A percentile compares a stretch with the other conserved stretches of the same genome.
These are phyloP conservation scores for Perca flavescens DNA, from an alignment of 2,113 vertebrate genomes.

Conservation along the genomic window DNA sequence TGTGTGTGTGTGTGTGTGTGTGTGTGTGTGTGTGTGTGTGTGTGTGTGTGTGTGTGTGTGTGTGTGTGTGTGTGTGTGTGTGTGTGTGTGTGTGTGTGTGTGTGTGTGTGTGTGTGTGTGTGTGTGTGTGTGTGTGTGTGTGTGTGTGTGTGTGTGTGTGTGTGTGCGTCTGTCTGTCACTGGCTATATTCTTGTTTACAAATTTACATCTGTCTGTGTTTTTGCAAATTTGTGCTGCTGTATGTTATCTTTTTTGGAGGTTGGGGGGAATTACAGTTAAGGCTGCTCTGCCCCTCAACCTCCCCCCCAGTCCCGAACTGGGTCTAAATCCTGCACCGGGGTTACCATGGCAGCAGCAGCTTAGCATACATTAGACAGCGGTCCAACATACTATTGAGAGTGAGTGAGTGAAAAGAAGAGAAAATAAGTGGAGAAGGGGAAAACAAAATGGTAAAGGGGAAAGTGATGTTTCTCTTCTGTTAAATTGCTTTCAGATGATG, in stretches of 20 bases:
- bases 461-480: background rate
- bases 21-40: background rate
- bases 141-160: background rate
- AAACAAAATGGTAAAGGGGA: background rate
- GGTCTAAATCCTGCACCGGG: conserved; percentile 76
- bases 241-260: conserved; percentile 34
- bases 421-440: background rate
- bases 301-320: conserved; percentile 64
- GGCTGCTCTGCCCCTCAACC: conserved; percentile 55
- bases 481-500: conserved; percentile 16
- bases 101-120: conserved; percentile 1
- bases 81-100: background rate
- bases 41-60: too few relatives aligned
- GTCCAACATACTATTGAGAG: conserved; percentile 68
- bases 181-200: background rate
- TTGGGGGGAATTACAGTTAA: conserved; percentile 58
- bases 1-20: background rate
- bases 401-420: conserved; percentile 47
- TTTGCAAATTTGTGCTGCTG: conserved; percentile 25
- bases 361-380: conserved; percentile 86
- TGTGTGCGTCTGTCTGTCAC: background rate
- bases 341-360: conserved; percentile 87
- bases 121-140: too few relatives aligned
- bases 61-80: background rate
- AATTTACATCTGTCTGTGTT: conserved; percentile 22